Percentiles rank a stretch among this genome's conserved stretches.
phyloP scores from a whole-genome alignment of 1,140 invertebrate species.

The Trichonephila inaurata region DNA sequence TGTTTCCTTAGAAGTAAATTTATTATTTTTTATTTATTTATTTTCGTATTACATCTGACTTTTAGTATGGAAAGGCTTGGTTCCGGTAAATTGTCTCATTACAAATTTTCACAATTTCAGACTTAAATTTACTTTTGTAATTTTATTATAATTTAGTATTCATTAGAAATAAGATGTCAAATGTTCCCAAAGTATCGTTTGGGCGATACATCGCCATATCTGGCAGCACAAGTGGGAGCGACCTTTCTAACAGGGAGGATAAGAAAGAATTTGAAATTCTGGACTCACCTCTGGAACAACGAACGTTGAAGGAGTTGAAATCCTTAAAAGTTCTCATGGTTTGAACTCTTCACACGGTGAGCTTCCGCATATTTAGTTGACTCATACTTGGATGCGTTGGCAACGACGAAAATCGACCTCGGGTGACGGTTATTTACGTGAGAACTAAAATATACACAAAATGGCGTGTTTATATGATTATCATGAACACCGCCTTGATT shows the following conservation, averaged over 20 bases:
- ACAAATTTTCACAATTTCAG: too few species aligned
- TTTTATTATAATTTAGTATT: too few species aligned
- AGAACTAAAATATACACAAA: neutral
- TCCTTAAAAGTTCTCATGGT: conserved; percentile 27
- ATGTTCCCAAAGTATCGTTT: neutral
- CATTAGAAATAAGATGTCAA: too few species aligned
- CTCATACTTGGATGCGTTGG: conserved; percentile 1
- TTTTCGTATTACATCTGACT: too few species aligned
- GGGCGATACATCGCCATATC: neutral
- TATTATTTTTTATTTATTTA: too few species aligned
- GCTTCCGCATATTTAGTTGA: conserved; percentile 54
- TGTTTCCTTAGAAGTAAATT: too few species aligned
- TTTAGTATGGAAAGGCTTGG: too few species aligned
- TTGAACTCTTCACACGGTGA: neutral
- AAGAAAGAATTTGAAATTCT: neutral
- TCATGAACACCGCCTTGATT: neutral
- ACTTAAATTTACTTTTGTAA: too few species aligned
- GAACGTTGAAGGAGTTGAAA: conserved; percentile 30
- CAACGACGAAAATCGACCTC: neutral
- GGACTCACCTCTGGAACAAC: conserved; percentile 10
- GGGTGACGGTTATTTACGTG: neutral
- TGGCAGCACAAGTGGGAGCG: neutral
- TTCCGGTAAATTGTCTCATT: too few species aligned
- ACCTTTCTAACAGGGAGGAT: neutral
- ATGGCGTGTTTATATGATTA: neutral